These are phyloP conservation scores for Zaprionus ghesquierei DNA, from an alignment of 1,140 invertebrate genomes.

Conservation along the genomic window DNA sequence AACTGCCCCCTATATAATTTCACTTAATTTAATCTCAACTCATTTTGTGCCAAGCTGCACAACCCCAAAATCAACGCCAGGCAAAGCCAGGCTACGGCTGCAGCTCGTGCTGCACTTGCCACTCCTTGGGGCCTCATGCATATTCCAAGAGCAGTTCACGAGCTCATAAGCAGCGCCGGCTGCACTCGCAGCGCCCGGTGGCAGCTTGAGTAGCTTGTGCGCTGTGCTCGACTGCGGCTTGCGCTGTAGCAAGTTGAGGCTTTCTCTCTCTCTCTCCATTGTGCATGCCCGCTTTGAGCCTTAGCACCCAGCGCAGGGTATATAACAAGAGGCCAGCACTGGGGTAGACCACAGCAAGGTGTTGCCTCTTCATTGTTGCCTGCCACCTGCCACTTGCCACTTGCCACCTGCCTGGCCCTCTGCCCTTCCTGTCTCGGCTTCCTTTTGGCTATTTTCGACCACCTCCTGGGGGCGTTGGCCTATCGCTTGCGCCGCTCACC, in stretches of 20 bases:
- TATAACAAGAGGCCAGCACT: background rate
- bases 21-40: conserved; percentile 65
- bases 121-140: conserved; percentile 77
- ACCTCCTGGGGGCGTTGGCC: conserved; percentile 4
- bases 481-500: background rate
- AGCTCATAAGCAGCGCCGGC: conserved; percentile 74
- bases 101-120: conserved; percentile 54
- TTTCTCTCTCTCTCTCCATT: background rate
- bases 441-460: conserved; percentile 4
- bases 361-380: background rate
- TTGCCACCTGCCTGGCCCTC: background rate
- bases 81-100: conserved; percentile 14
- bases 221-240: background rate
- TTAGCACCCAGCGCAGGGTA: background rate
- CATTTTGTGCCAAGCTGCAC: conserved; percentile 35
- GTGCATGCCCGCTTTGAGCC: background rate
- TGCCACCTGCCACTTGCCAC: background rate
- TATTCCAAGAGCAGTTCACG: conserved; percentile 79
- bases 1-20: conserved; percentile 43
- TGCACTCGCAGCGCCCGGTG: conserved; percentile 52
- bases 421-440: background rate
- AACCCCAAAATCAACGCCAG: conserved; percentile 17
- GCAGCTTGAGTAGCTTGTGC: background rate
- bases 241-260: background rate
- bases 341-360: background rate